Evolutionary conservation across 2,113 vertebrate species (phyloP).

Genomic region (Cebus imitator): DNA sequence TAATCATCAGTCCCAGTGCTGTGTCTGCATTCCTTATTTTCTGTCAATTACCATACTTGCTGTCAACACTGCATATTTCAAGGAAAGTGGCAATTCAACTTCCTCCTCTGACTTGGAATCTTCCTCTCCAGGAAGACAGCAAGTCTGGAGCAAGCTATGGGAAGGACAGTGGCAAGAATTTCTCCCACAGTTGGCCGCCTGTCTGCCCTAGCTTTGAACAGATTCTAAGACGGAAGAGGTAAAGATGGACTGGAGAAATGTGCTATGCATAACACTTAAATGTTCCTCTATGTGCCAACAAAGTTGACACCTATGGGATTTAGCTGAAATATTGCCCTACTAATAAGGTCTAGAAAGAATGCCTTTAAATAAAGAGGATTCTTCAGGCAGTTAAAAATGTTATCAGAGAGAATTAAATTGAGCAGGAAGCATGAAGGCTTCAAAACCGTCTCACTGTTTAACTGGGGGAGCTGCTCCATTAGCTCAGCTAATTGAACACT

Average conservation of each 20-base stretch:
- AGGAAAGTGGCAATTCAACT: slow-evolving; percentile 48
- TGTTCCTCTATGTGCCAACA: neutral
- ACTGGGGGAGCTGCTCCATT: slow-evolving; percentile 75
- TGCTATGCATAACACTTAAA: neutral
- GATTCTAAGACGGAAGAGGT: neutral
- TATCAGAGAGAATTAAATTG: slow-evolving; percentile 74
- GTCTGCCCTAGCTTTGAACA: neutral
- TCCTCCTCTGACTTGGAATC: slow-evolving; percentile 1
- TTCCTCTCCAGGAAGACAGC: slow-evolving; percentile 23
- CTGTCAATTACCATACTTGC: slow-evolving; percentile 57
- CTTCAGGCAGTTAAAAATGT: slow-evolving; percentile 69
- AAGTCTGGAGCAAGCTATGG: neutral
- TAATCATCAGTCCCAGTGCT: neutral
- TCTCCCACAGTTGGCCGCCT: neutral
- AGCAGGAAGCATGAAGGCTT: slow-evolving; percentile 71
- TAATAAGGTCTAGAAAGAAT: slow-evolving; percentile 39
- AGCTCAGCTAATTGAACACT: slow-evolving; percentile 79
- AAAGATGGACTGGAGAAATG: neutral
- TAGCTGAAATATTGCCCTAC: neutral
- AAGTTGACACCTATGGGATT: neutral
- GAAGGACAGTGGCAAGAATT: neutral
- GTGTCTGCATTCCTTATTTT: slow-evolving; percentile 26
- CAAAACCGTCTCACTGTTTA: slow-evolving; percentile 67
- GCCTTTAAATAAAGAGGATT: slow-evolving; percentile 64
- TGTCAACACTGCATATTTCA: slow-evolving; percentile 56